A percentile compares a stretch with the other conserved stretches of the same genome.
Conservation (phyloP, 2,888 invertebrate genomes). For the Hanleya hanleyi region DNA sequence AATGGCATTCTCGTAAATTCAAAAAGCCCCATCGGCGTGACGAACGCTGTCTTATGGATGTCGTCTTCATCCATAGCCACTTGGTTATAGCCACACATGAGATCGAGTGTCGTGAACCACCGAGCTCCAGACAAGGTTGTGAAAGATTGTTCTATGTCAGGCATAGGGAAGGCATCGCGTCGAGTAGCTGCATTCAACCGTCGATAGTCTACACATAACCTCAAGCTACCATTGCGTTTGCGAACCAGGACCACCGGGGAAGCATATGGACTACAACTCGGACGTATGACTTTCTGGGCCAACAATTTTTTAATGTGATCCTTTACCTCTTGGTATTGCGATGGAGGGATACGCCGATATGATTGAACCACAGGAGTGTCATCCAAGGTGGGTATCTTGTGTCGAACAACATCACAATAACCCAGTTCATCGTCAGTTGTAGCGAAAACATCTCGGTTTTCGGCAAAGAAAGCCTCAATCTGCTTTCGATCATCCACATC, state of each 20-base stretch:
- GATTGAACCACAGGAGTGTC: slow-evolving; percentile 10
- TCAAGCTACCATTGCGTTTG: slow-evolving; percentile 33
- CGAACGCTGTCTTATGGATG: no score
- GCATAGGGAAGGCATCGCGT: slow-evolving; percentile 19
- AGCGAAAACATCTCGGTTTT: slow-evolving; percentile 16
- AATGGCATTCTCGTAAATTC: slow-evolving; percentile 10
- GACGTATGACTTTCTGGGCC: slow-evolving; percentile 25
- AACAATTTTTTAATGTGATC: slow-evolving; percentile 25
- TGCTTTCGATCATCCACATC: no score
- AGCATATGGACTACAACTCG: slow-evolving; percentile 35
- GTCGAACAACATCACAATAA: no score
- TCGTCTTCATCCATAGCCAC: slow-evolving; percentile 29
- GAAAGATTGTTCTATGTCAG: slow-evolving; percentile 35
- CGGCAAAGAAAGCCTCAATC: no score
- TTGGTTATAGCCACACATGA: slow-evolving; percentile 32
- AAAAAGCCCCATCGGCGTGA: no score
- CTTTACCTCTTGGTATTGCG: no score
- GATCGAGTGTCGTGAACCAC: slow-evolving; percentile 36
- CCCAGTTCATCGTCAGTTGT: neutral
- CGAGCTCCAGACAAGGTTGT: slow-evolving; percentile 28
- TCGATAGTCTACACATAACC: slow-evolving; percentile 34
- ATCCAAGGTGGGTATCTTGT: neutral
- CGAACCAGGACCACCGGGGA: slow-evolving; percentile 36
- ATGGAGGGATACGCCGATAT: no score
- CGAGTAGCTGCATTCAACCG: slow-evolving; percentile 31